Evolutionary conservation across 2,113 vertebrate genomes (phyloP).

Genomic region (Eurypyga helias): DNA sequence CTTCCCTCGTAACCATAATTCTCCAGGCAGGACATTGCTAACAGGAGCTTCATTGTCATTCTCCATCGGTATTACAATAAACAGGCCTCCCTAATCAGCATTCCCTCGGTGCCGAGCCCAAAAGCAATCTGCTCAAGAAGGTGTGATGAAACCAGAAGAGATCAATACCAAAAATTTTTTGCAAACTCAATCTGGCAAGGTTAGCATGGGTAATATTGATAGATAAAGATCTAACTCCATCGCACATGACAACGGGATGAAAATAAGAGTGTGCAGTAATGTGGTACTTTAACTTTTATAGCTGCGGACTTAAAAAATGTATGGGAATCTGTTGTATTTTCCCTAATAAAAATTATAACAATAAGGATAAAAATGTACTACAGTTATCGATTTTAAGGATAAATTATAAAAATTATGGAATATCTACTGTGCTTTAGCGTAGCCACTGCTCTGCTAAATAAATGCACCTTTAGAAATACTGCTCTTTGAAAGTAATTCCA

Average conservation of each 20-base stretch:
- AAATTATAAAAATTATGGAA: not conserved
- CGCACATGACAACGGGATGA: not conserved
- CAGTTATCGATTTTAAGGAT: not conserved
- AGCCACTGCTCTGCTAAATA: not conserved
- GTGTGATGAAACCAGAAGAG: conserved; percentile 49
- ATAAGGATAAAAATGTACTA: not conserved
- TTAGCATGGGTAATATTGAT: conserved; percentile 30
- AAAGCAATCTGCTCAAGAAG: conserved; percentile 51
- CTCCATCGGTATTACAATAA: conserved; percentile 9
- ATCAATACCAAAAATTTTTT: conserved; percentile 61
- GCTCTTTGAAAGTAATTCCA: not conserved
- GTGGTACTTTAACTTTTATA: not conserved
- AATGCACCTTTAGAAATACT: not conserved
- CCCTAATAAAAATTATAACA: not conserved
- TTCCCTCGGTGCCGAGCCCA: conserved; percentile 13
- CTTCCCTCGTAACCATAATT: not conserved
- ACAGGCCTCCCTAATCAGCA: conserved; percentile 52
- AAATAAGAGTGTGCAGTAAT: not conserved
- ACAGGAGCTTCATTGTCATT: conserved; percentile 53
- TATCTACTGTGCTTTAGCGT: not conserved
- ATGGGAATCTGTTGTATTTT: not conserved
- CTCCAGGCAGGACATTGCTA: not conserved
- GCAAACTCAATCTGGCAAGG: conserved; percentile 39
- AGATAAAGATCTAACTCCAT: not conserved
- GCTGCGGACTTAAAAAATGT: not conserved